These are phyloP conservation scores for Caenorhabditis doughertyi DNA, from an alignment of 2,888 invertebrate genomes.

Conservation along the genomic window DNA sequence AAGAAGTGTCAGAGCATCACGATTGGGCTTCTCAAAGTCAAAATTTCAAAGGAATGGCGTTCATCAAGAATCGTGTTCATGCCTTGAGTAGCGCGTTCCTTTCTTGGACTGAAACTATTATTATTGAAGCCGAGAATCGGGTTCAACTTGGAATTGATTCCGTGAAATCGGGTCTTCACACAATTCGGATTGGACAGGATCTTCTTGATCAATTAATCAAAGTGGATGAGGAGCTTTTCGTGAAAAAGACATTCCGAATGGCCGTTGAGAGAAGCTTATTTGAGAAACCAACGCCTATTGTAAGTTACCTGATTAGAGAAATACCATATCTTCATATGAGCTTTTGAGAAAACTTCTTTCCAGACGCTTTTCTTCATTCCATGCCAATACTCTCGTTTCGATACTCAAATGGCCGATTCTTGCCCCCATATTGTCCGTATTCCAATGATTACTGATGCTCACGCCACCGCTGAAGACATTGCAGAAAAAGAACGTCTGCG, in stretches of 20 bases:
- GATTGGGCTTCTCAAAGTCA: neutral
- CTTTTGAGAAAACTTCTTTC: neutral
- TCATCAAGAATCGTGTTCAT: neutral
- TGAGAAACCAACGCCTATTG: neutral
- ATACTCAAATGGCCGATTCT: constrained; percentile 47
- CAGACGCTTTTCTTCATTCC: constrained; percentile 50
- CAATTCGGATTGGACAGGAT: constrained; percentile 26
- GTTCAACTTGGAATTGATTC: neutral
- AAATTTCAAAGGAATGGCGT: constrained; percentile 5
- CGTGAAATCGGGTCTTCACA: constrained; percentile 33
- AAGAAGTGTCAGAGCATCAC: neutral
- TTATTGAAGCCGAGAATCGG: constrained; percentile 1
- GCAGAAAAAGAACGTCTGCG: constrained; percentile 15
- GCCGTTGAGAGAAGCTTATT: neutral
- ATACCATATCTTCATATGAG: too few species aligned
- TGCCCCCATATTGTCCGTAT: constrained; percentile 51
- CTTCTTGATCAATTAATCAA: neutral
- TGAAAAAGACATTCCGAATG: constrained; percentile 9
- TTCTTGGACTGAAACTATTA: constrained; percentile 39
- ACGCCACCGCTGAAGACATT: neutral
- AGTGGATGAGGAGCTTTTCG: neutral
- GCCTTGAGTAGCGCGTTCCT: constrained; percentile 30
- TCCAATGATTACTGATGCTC: constrained; percentile 40
- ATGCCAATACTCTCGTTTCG: constrained; percentile 29
- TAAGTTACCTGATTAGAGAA: too few species aligned